Percentiles rank a stretch among this genome's conserved stretches.
phyloP scores from a whole-genome alignment of 2,888 invertebrate species.

The Papilio protenor region DNA sequence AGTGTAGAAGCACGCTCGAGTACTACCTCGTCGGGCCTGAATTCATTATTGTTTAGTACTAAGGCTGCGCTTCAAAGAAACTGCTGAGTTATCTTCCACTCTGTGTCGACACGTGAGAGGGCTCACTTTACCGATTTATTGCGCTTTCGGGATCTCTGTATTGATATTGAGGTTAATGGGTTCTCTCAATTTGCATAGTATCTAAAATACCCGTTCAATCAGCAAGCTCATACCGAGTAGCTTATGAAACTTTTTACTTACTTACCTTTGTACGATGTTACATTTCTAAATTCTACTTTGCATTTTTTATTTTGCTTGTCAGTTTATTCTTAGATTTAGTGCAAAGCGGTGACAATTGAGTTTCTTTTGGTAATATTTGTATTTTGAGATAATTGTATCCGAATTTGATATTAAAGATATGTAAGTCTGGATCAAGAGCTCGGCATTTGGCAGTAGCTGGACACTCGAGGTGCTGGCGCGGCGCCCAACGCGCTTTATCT shows the following conservation, averaged over 20 bases:
- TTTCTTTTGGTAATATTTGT: not conserved
- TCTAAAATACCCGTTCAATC: not conserved
- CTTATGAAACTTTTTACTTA: not conserved
- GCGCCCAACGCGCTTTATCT: constrained; percentile 79
- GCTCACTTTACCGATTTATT: constrained; percentile 67
- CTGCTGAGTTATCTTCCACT: constrained; percentile 70
- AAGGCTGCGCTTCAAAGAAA: constrained; percentile 79
- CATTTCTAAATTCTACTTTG: not conserved
- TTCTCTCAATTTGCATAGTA: constrained; percentile 38
- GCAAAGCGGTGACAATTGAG: not conserved
- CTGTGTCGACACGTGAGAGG: constrained; percentile 61
- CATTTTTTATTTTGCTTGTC: too few relatives aligned
- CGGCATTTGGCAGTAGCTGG: constrained; percentile 70
- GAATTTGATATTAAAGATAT: constrained; percentile 38
- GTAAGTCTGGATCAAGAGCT: constrained; percentile 49
- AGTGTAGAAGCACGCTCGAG: constrained; percentile 73
- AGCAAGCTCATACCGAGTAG: not conserved
- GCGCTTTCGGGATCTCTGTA: constrained; percentile 68
- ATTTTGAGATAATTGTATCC: constrained; percentile 43
- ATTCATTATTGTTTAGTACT: constrained; percentile 79
- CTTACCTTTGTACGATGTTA: too few relatives aligned
- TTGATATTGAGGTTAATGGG: constrained; percentile 61
- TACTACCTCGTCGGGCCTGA: constrained; percentile 64
- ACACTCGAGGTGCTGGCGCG: constrained; percentile 79
- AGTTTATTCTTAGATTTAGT: too few relatives aligned